Percentiles rank a stretch among this genome's conserved stretches.
phyloP scores from a whole-genome alignment of 2,888 invertebrate species.

The Ypsolopha scabrella region DNA sequence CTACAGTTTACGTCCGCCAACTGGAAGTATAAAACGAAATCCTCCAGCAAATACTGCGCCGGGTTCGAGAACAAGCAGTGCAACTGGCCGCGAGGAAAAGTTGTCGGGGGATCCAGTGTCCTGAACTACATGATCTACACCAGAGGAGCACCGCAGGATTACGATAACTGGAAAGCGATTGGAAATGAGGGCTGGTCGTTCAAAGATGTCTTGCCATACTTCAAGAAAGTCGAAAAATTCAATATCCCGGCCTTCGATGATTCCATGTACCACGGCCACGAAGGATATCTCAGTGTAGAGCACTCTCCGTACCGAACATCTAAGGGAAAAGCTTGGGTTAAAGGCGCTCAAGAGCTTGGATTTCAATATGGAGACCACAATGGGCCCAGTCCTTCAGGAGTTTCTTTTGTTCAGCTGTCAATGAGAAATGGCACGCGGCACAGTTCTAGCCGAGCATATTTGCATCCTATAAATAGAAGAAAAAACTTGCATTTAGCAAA shows the following conservation, averaged over 20 bases:
- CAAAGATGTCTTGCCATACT: conserved; percentile 79
- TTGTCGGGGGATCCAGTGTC: conserved; percentile 84
- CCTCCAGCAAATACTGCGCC: conserved; percentile 77
- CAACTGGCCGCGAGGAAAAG: conserved; percentile 85
- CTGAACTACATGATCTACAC: conserved; percentile 87
- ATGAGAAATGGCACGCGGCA: conserved; percentile 75
- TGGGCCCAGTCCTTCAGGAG: conserved; percentile 72
- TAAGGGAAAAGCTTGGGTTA: conserved; percentile 68
- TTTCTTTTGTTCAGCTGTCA: conserved; percentile 72
- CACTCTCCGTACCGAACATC: conserved; percentile 62
- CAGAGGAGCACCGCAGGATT: conserved; percentile 78
- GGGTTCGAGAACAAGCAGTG: conserved; percentile 82
- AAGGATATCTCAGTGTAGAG: conserved; percentile 70
- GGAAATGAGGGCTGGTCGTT: conserved; percentile 83
- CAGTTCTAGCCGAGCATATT: conserved; percentile 76
- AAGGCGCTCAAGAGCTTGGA: conserved; percentile 73
- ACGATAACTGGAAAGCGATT: conserved; percentile 78
- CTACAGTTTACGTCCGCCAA: conserved; percentile 79
- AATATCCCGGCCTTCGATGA: conserved; percentile 68
- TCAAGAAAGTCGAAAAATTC: conserved; percentile 81
- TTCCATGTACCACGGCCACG: conserved; percentile 61
- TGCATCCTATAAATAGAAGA: conserved; percentile 70
- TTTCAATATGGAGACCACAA: conserved; percentile 73
- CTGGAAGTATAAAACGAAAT: conserved; percentile 86
- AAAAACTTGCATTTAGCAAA: conserved; percentile 74